These are phyloP conservation scores for Ophion ellenae DNA, from an alignment of 2,888 invertebrate genomes.

Conservation along the genomic window DNA sequence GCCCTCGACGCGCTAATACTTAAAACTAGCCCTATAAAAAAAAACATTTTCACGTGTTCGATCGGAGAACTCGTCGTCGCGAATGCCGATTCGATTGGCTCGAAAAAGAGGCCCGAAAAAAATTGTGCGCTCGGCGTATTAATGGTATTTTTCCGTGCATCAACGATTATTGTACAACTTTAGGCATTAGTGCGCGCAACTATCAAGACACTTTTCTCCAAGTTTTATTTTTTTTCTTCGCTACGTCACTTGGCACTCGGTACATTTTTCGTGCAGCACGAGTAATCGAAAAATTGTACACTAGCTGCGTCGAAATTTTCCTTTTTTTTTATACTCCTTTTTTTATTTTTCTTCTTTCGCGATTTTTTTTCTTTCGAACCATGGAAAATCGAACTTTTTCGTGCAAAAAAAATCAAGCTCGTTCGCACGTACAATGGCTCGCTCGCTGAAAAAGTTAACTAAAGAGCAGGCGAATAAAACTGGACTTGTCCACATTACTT, in stretches of 20 bases:
- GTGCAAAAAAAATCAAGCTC: neutral
- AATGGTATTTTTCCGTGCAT: conserved; percentile 64
- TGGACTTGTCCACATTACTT: too few relatives aligned
- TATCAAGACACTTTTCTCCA: conserved; percentile 5
- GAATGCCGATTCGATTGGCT: neutral
- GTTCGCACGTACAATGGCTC: neutral
- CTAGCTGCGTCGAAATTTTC: too few relatives aligned
- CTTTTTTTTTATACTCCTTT: too few relatives aligned
- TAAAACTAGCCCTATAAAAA: conserved; percentile 30
- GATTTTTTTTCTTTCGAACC: too few relatives aligned
- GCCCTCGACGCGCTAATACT: conserved; percentile 8
- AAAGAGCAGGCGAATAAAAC: too few relatives aligned
- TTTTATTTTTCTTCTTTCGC: too few relatives aligned
- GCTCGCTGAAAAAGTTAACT: neutral
- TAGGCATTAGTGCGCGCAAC: conserved; percentile 47
- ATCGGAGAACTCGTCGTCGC: conserved; percentile 29
- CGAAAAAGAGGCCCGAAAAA: conserved; percentile 3
- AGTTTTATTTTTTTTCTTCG: neutral
- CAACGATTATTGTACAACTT: conserved; percentile 66
- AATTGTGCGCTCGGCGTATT: conserved; percentile 47
- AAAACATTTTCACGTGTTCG: conserved; percentile 43
- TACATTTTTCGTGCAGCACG: too few relatives aligned
- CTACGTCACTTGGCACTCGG: neutral
- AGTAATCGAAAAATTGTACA: too few relatives aligned
- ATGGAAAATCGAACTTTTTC: too few relatives aligned